Evolutionary conservation across 2,113 vertebrate species (phyloP), one percentile per base, ranked within the genome.

Genomic region (Dendropsophus ebraccatus): DNA sequence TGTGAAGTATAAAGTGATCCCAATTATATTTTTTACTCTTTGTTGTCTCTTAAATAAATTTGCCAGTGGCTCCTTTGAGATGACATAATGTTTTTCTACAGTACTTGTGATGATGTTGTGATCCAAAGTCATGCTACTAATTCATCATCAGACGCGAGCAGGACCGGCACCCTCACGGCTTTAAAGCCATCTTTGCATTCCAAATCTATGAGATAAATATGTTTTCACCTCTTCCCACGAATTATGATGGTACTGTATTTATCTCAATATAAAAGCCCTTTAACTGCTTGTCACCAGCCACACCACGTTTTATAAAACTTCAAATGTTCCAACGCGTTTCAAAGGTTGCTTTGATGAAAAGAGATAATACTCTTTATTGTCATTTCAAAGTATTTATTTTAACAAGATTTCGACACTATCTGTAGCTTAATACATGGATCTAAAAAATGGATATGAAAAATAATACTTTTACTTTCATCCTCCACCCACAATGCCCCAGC

Each of bases 171-270:
- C 54, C 54, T 9, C 54, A 45, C 35, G n/a, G 19, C 45, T 28
- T 35, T 41, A 16, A 23, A 56, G 21, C 19, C 76, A 41, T 30
- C 54, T 35, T 35, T 28, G 23, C 77, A 62, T 80, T 60, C 54
- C 77, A 80, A 41, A 80, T 62, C 32, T 62, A 62, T 45, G 54
- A 80, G 54, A 60, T 35, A 62, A 60, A 62, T 56, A 25, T 80
- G 77, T 80, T 62, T 81, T 65, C 19, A n/a, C 13, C 25, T 32
- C 28, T 41, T n/a, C 25, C 6, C 52, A 14, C 56, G 32, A 45
- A 62, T 60, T 5, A 80, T 62, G 56, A 58, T 58, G 54, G 77
- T 54, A 62, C 54, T 25, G 23, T 80, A 28, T 79, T 79, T 58
- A 79, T 80, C 19, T 58, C 37, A n/a, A 80, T 41, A 62, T 56